These are phyloP conservation scores for Pelochelys cantorii DNA, from an alignment of 2,797 vertebrate species.

Conservation along the genomic window DNA sequence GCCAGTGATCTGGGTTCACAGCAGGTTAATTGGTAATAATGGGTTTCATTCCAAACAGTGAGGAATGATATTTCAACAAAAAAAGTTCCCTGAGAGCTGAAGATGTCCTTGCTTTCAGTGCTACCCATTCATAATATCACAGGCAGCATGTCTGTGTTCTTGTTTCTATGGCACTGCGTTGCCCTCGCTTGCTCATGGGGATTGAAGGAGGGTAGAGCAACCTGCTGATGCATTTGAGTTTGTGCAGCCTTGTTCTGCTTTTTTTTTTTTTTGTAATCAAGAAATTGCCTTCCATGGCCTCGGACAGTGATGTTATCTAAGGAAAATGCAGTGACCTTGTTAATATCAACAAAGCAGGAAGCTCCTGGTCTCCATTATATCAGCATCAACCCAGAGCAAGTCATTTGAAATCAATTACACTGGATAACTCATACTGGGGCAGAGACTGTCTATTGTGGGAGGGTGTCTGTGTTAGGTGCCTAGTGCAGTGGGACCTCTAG, in stretches of 20 bases:
- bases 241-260: not conserved
- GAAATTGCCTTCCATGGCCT: constrained; percentile 3
- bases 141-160: not conserved
- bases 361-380: not conserved
- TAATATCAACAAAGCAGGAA: accelerated
- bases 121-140: not conserved
- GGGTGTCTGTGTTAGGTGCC: not conserved
- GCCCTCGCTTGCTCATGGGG: not conserved
- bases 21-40: constrained; percentile 89
- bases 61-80: constrained; percentile 78
- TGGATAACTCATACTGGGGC: not conserved
- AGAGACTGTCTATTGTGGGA: not conserved
- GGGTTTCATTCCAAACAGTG: constrained; percentile 81
- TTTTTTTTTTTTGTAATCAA: not conserved
- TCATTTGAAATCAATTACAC: not conserved
- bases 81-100: constrained; percentile 42
- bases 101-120: constrained; percentile 50
- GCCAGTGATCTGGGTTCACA: constrained; percentile 83
- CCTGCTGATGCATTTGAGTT: not conserved
- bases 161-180: not conserved
- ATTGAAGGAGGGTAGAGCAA: not conserved
- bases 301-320: not conserved
- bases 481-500: not conserved
- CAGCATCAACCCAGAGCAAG: not conserved
- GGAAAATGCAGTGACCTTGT: not conserved